Percentiles rank a stretch among this genome's conserved stretches.
Conservation (phyloP, 2,113 vertebrate species). For the Odontesthes bonariensis region DNA sequence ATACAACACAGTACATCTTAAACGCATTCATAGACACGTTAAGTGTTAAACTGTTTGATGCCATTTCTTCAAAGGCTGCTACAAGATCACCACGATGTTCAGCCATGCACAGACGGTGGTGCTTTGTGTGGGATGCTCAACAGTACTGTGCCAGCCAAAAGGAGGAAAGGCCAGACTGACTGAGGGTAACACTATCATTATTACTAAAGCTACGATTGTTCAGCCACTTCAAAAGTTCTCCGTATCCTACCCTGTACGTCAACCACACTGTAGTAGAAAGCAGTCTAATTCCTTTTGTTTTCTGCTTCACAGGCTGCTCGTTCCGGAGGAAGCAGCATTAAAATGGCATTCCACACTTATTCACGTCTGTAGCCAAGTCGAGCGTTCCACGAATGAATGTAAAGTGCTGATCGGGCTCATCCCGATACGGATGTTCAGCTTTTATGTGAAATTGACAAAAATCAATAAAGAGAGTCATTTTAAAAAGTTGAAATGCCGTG, state of each 20-base stretch:
- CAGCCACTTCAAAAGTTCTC: too few species aligned
- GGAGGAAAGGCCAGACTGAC: constrained; percentile 86
- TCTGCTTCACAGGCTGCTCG: constrained; percentile 86
- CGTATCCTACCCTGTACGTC: too few species aligned
- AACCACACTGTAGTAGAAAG: background rate
- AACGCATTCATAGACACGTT: too few species aligned
- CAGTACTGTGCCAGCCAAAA: constrained; percentile 93
- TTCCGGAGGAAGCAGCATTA: constrained; percentile 92
- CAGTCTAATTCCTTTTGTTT: background rate
- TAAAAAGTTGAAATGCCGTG: constrained; percentile 21
- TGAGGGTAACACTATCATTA: too few species aligned
- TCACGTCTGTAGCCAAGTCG: background rate
- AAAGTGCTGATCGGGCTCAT: background rate
- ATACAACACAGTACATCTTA: too few species aligned
- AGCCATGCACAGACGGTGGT: constrained; percentile 95
- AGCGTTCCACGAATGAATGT: background rate
- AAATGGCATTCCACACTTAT: constrained; percentile 44
- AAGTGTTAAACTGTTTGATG: constrained; percentile 22
- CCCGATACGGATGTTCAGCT: constrained; percentile 23
- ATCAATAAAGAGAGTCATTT: constrained; percentile 38
- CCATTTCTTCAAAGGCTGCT: constrained; percentile 84
- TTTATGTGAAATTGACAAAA: constrained; percentile 14
- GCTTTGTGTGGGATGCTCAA: constrained; percentile 91
- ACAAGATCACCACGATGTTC: constrained; percentile 95
- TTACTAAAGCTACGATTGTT: too few species aligned